phyloP scores from a whole-genome alignment of 2,113 vertebrate species.

The Solea solea region DNA sequence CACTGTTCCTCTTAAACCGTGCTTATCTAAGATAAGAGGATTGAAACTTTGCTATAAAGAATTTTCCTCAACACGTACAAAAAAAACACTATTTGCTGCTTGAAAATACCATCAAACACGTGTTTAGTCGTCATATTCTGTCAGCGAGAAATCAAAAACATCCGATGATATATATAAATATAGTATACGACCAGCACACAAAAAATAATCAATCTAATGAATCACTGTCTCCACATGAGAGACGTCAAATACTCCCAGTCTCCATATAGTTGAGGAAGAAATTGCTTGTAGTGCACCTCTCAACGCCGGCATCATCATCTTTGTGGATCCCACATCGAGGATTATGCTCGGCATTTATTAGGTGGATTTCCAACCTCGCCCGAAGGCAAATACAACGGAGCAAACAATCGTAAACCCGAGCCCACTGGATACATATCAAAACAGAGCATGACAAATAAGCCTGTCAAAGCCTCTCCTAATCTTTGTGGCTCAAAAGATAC shows the following conservation, averaged over 20 bases:
- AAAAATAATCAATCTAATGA: conserved; percentile 13
- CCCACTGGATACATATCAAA: conserved; percentile 59
- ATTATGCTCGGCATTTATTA: conserved; percentile 58
- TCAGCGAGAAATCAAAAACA: conserved; percentile 11
- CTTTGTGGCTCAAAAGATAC: conserved; percentile 48
- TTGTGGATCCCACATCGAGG: conserved; percentile 40
- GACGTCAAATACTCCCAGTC: conserved; percentile 26
- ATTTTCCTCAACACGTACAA: too few relatives aligned
- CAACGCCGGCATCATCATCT: conserved; percentile 34
- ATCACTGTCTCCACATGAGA: conserved; percentile 28
- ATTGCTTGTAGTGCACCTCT: conserved; percentile 33
- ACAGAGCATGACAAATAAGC: conserved; percentile 61
- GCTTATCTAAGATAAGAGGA: too few relatives aligned
- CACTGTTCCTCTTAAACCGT: too few relatives aligned
- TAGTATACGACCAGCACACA: neutral
- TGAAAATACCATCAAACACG: neutral
- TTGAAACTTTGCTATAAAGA: too few relatives aligned
- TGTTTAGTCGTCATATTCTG: neutral
- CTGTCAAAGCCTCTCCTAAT: conserved; percentile 51
- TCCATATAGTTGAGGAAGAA: conserved; percentile 25
- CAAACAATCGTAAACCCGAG: conserved; percentile 54
- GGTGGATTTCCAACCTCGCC: conserved; percentile 56
- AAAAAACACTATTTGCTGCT: too few relatives aligned
- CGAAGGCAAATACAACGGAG: conserved; percentile 53
- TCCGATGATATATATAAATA: neutral